phyloP scores from a whole-genome alignment of 2,797 vertebrate genomes.

The Amblyraja radiata region DNA sequence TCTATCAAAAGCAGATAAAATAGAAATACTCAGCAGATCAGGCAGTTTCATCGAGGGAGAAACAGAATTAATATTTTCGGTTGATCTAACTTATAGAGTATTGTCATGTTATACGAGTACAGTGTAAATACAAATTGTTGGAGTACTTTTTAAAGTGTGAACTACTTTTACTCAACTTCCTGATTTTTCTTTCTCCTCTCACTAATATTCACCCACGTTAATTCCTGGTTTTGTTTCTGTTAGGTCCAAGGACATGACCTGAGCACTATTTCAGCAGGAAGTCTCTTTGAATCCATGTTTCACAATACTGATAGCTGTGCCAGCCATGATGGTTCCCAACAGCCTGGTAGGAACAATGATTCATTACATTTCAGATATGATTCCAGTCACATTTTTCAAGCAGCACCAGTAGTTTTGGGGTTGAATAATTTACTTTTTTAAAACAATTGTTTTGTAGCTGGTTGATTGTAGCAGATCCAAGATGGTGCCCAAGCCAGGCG shows the following conservation, averaged over 20 bases:
- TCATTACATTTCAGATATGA: background rate
- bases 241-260: constrained; percentile 82
- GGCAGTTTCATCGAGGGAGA: too few relatives aligned
- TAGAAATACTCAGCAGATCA: too few relatives aligned
- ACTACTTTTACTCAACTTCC: background rate
- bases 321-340: constrained; percentile 75
- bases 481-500: too few relatives aligned
- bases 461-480: too few relatives aligned
- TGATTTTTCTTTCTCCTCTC: background rate
- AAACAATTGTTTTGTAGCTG: background rate
- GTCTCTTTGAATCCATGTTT: constrained; percentile 95
- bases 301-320: constrained; percentile 82
- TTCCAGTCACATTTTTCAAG: background rate
- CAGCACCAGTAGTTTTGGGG: background rate
- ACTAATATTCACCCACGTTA: background rate
- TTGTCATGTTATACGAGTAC: rapidly evolving
- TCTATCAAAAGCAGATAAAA: too few relatives aligned
- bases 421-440: background rate
- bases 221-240: constrained; percentile 22
- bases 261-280: constrained; percentile 80
- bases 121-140: too few relatives aligned
- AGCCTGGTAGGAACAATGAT: constrained; percentile 59
- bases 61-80: too few relatives aligned
- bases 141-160: background rate
- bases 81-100: background rate